Percentiles rank a stretch among this genome's conserved stretches.
These are phyloP conservation scores for Macquaria ambigua DNA, from an alignment of 2,113 vertebrate genomes.

Conservation along the genomic window DNA sequence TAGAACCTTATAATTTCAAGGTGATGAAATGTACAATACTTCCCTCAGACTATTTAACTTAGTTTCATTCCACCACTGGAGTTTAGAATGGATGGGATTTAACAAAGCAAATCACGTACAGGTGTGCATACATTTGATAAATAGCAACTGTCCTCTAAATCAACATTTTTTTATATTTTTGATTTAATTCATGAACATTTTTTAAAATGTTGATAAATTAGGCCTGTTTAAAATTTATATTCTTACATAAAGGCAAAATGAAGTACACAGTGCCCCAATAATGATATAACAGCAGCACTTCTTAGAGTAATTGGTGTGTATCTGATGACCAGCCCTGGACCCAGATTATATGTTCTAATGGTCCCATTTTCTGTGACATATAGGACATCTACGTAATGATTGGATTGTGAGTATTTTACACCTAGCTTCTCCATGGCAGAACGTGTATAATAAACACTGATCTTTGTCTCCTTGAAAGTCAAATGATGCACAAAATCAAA, in stretches of 20 bases:
- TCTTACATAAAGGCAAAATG: not conserved
- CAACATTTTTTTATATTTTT: too few relatives aligned
- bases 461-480: conserved; percentile 37
- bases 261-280: not conserved
- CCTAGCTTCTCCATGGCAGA: not conserved
- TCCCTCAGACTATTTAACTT: too few relatives aligned
- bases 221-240: not conserved
- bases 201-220: not conserved
- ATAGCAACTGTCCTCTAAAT: too few relatives aligned
- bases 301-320: not conserved
- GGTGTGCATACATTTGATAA: too few relatives aligned
- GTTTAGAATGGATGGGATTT: too few relatives aligned
- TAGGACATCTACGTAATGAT: not conserved
- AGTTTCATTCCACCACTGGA: too few relatives aligned
- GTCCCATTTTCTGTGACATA: conserved; percentile 3
- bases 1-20: too few relatives aligned
- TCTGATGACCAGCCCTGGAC: not conserved
- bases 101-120: too few relatives aligned
- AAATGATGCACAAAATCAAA: conserved; percentile 35
- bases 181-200: too few relatives aligned
- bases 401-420: not conserved
- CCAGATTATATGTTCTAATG: not conserved
- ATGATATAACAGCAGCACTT: not conserved
- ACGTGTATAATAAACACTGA: not conserved
- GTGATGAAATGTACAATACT: too few relatives aligned